Base-by-base conservation (phyloP, 2,797 vertebrate genomes). In the Loris lydekkerianus region DNA sequence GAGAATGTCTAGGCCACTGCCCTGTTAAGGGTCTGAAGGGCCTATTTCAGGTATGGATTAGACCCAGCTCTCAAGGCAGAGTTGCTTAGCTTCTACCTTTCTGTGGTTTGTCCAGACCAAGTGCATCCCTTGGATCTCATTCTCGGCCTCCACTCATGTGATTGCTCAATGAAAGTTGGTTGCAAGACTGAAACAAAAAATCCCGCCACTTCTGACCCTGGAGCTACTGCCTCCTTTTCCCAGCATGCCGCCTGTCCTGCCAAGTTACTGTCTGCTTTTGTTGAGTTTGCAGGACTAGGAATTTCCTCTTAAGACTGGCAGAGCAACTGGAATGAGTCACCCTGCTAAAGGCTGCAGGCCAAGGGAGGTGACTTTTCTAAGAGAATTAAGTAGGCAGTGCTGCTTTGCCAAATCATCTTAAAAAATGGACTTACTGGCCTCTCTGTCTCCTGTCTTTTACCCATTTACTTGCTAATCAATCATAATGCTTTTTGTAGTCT, bases 261-360 rank as follows among this genome's bases (percentile, higher is more conserved):
- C 92, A 96, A 95, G 92, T 97, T 92, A 72, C 75, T 81, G 43
- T 58, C 43, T 49, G 58, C 83, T 96, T 96, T 6, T 34, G 93
- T 95, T 8, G 94, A 88, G 90, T 80, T 14, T 94, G 96, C 61
- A 86, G 76, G 80, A 61, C 75, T 72, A 85, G 96, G 93, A 93
- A 93, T 95, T 97, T 97, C 67, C 89, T 92, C 95, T 23, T 5
- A n/a, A 90, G 92, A 94, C 87, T 40, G 65, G 95, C 80, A 61
- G 92, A 92, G 93, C 96, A 29, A 80, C 92, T 46, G 77, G 92
- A 67, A 37, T 97, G 97, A 98, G 96, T 97, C 97, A 97, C 95
- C 72, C 91, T 86, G 83, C 72, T 82, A n/a, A 27, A 17, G 40
- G 94, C 77, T 80, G 75, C 61, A 37, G 96, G 95, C 96, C 56